Conservation (phyloP, 2,888 invertebrate genomes). For the Ligdia adustata region DNA sequence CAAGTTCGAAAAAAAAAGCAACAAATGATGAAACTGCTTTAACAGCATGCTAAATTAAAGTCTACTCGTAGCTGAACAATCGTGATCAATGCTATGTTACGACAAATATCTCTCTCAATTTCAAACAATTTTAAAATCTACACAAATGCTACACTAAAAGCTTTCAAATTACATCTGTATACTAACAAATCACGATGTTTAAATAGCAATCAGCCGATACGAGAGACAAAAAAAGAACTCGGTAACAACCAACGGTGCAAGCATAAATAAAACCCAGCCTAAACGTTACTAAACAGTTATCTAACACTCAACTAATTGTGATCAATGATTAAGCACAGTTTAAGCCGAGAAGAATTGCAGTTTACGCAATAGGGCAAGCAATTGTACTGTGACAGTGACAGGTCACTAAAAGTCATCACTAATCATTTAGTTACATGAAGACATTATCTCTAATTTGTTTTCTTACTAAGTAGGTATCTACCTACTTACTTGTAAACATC, state of each 20-base stretch:
- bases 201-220: slow-evolving; percentile 20
- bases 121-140: slow-evolving; percentile 1
- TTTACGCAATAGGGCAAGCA: slow-evolving; percentile 36
- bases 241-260: background rate
- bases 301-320: slow-evolving; percentile 54
- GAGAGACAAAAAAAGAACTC: slow-evolving; percentile 11
- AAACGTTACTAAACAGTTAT: slow-evolving; percentile 43
- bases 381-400: slow-evolving; percentile 41
- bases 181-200: slow-evolving; percentile 4
- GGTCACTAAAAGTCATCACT: slow-evolving; percentile 36
- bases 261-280: slow-evolving; percentile 33
- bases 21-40: too few relatives aligned
- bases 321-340: slow-evolving; percentile 51
- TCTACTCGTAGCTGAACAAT: too few relatives aligned
- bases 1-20: background rate
- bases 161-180: slow-evolving; percentile 5
- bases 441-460: slow-evolving; percentile 11
- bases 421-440: slow-evolving; percentile 30
- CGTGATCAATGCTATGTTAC: slow-evolving; percentile 1
- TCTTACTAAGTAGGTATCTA: too few relatives aligned
- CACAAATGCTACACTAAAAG: slow-evolving; percentile 4
- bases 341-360: slow-evolving; percentile 33
- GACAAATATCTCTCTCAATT: slow-evolving; percentile 10
- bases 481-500: too few relatives aligned
- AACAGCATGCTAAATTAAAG: too few relatives aligned